Percentiles rank a stretch among this genome's conserved stretches.
Conservation (phyloP, 2,113 vertebrate genomes). For the Myrmophylax atrothorax region DNA sequence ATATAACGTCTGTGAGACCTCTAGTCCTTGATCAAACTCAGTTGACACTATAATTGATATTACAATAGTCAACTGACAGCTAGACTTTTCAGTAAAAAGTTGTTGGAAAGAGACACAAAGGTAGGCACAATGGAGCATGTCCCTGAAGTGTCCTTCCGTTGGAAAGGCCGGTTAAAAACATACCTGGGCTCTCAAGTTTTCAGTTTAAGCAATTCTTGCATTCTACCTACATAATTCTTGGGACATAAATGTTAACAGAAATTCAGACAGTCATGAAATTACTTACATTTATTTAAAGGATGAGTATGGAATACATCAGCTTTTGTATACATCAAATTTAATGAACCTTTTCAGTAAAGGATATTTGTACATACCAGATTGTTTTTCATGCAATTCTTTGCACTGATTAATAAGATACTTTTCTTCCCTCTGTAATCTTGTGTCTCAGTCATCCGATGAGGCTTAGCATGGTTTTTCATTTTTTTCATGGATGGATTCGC, state of each 20-base stretch:
- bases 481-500: background rate
- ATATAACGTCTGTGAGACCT: background rate
- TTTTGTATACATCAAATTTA: background rate
- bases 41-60: background rate
- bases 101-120: background rate
- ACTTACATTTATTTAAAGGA: background rate
- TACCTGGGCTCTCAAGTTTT: background rate
- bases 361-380: background rate
- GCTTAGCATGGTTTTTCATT: background rate
- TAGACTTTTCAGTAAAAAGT: background rate
- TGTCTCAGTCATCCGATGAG: background rate
- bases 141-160: background rate
- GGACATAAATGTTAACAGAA: background rate
- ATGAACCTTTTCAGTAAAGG: background rate
- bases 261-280: background rate
- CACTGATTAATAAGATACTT: constrained; percentile 10
- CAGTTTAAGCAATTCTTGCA: background rate
- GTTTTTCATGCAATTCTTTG: constrained; percentile 21
- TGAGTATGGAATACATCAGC: background rate
- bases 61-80: background rate
- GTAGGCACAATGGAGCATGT: background rate
- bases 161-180: background rate
- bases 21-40: background rate
- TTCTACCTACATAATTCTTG: background rate
- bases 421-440: background rate